Evolutionary conservation across 35 echinoderm and acorn worm species (phyloP).

Genomic region (Strongylocentrotus purpuratus): DNA sequence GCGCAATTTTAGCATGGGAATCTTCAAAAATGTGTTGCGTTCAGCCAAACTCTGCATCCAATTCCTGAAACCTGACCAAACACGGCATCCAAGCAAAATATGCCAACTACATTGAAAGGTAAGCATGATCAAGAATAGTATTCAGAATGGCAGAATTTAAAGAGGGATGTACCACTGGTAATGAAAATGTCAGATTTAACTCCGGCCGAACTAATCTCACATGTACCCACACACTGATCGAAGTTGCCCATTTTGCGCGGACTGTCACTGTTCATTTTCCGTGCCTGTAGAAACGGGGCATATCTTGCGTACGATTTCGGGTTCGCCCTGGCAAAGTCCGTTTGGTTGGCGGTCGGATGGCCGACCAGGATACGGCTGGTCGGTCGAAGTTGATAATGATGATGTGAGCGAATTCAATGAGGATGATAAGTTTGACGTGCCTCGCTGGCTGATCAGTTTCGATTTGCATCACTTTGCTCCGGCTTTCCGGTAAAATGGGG

Average conservation of each 20-base stretch:
- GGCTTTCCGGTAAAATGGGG: neutral
- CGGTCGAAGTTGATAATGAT: slow-evolving; percentile 3
- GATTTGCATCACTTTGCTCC: slow-evolving; percentile 20
- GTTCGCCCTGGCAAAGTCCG: neutral
- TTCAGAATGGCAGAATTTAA: slow-evolving; percentile 32
- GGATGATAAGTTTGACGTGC: slow-evolving; percentile 29
- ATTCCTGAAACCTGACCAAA: neutral
- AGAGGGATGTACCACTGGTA: slow-evolving; percentile 14
- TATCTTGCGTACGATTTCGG: neutral
- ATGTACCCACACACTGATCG: neutral
- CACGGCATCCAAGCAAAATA: slow-evolving; percentile 22
- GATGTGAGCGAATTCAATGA: slow-evolving; percentile 19
- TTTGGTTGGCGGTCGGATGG: neutral
- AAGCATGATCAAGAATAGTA: neutral
- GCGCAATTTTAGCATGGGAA: neutral
- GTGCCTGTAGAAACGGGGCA: neutral
- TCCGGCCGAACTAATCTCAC: neutral
- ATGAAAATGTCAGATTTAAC: slow-evolving; percentile 42
- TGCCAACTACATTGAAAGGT: neutral
- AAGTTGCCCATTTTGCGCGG: slow-evolving; percentile 23
- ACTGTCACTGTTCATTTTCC: slow-evolving; percentile 33
- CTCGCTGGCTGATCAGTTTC: neutral
- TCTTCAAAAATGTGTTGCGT: neutral
- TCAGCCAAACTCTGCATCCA: neutral
- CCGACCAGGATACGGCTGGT: neutral